phyloP scores from a whole-genome alignment of 35 echinoderm and acorn worm genomes.

The Lytechinus pictus region DNA sequence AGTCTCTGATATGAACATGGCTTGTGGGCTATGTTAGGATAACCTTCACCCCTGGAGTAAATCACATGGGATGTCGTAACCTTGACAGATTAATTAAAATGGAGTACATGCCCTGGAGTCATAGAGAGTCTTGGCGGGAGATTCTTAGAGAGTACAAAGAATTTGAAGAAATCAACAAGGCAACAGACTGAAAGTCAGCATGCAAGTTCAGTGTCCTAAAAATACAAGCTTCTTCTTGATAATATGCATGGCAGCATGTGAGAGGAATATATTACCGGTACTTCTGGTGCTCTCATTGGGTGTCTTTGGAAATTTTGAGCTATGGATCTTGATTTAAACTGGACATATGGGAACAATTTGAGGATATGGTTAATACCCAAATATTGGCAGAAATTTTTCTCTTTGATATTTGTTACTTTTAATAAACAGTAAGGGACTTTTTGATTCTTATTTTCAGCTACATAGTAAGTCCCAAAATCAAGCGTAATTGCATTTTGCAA shows the following conservation, averaged over 20 bases:
- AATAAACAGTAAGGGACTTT: no score
- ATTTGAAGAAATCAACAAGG: not conserved
- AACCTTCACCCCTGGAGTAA: not conserved
- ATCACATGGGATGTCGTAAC: not conserved
- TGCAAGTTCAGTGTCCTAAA: not conserved
- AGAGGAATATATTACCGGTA: not conserved
- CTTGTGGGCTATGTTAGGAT: not conserved
- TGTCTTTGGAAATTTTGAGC: not conserved
- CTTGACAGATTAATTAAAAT: constrained; percentile 21
- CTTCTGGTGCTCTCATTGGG: not conserved
- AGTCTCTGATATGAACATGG: not conserved
- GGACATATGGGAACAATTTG: no score
- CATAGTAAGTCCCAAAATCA: no score
- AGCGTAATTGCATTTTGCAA: no score
- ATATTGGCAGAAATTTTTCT: no score
- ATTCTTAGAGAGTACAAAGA: not conserved
- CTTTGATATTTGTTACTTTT: no score
- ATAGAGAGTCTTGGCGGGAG: not conserved
- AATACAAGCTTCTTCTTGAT: not conserved
- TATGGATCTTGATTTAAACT: not conserved
- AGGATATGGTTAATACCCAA: no score
- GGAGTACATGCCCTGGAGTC: not conserved
- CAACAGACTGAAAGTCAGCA: not conserved
- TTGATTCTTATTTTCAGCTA: no score
- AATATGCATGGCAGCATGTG: not conserved